These are phyloP conservation scores for Pygoscelis antarcticus DNA, from an alignment of 2,113 vertebrate species.

Conservation along the genomic window DNA sequence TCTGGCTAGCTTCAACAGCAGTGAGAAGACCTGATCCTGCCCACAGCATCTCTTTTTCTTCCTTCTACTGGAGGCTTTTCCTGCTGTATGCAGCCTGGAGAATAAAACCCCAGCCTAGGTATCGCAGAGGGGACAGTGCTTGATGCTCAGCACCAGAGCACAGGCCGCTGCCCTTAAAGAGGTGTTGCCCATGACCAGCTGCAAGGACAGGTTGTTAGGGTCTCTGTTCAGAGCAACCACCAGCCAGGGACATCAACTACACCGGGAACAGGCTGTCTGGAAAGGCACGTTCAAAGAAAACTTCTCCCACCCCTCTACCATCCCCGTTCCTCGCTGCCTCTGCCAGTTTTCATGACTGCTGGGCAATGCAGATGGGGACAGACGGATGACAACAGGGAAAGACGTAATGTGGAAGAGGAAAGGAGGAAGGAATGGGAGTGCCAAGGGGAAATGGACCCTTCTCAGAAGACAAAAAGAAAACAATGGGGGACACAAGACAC, in stretches of 20 bases:
- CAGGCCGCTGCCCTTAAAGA: not conserved
- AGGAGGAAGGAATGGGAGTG: not conserved
- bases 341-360: constrained; percentile 2
- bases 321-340: not conserved
- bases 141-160: not conserved
- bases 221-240: not conserved
- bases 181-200: not conserved
- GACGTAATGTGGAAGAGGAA: not conserved
- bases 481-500: not conserved
- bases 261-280: not conserved
- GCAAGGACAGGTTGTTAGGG: not conserved
- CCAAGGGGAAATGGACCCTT: not conserved
- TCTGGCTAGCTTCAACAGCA: not conserved
- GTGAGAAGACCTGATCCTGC: not conserved
- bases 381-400: not conserved
- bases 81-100: not conserved
- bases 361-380: not conserved
- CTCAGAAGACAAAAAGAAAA: not conserved
- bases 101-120: not conserved
- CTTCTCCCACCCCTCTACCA: not conserved
- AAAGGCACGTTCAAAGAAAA: not conserved
- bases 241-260: not conserved
- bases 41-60: not conserved
- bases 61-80: not conserved
- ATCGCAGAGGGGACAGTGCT: not conserved